Evolutionary conservation across 2,888 invertebrate genomes (phyloP), one percentile per base, ranked within the genome.

Genomic region (Crepidodera aurea): DNA sequence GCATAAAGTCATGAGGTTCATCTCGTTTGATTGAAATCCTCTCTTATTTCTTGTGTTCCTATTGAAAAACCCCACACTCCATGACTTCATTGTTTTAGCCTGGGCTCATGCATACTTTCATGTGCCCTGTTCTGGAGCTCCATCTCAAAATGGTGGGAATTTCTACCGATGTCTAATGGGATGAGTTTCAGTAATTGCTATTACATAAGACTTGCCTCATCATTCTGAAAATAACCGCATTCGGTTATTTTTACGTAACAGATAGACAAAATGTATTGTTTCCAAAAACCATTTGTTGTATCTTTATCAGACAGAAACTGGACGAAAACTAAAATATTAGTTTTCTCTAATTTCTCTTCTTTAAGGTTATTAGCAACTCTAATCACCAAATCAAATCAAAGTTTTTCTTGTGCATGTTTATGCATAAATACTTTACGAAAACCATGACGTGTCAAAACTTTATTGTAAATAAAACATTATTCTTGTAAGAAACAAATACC

Each of bases 21-120:
- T 81, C 81, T 81, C 81, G 80, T 81, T 80, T 81, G 81, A 81
- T 81, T 81, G 81, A 81, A 81, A 81, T 81, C 81, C 81, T 79
- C 81, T 81, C 81, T 80, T 81, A 80, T 81, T 80, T 66, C 68
- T 66, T 64, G 63, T 66, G 62, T 67, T 67, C 65, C 59, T 55
- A 79, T 80, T 78, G 77, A 78, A 79, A 80, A 80, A 79, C 79
- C 80, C 76, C 79, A 77, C 77, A 77, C 77, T 73, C 79, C 78
- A 75, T 70, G 74, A 75, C 75, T 78, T 79, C 81, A 80, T 81
- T 81, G 81, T 80, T 81, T 80, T 78, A 78, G 77, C 76, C 75
- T 40, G 66, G n/a, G 74, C 80, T 81, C 81, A 81, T 81, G 80
- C 80, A 81, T 81, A 81, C 79, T 81, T 74, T 80, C 80, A 81